Evolutionary conservation across 2,797 vertebrate genomes (phyloP).

Genomic region (Parambassis ranga): DNA sequence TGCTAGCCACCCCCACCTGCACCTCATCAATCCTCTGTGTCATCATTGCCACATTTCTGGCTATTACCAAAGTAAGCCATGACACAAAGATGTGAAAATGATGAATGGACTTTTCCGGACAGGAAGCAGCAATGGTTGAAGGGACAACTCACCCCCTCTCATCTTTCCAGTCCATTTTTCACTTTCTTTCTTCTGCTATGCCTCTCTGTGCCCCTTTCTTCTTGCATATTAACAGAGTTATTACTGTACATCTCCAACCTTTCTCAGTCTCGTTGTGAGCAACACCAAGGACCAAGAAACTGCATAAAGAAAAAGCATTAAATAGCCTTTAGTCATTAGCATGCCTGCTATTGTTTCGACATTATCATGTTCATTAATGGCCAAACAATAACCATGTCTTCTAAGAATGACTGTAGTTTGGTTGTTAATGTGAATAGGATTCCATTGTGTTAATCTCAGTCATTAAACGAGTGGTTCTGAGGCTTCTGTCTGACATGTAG

Average conservation of each 20-base stretch:
- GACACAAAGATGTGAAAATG: constrained; percentile 80
- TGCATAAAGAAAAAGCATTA: background rate
- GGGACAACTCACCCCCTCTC: constrained; percentile 74
- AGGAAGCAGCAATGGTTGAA: constrained; percentile 72
- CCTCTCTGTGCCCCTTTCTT: constrained; percentile 47
- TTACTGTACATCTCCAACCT: too few species aligned
- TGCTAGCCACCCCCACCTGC: constrained; percentile 68
- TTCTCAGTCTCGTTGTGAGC: background rate
- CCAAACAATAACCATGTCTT: constrained; percentile 57
- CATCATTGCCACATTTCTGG: constrained; percentile 77
- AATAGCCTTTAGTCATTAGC: too few species aligned
- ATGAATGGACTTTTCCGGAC: constrained; percentile 83
- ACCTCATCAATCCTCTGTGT: constrained; percentile 82
- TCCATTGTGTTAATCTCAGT: constrained; percentile 51
- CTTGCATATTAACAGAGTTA: constrained; percentile 40
- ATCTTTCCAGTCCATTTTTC: constrained; percentile 75
- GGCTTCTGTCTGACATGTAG: constrained; percentile 24
- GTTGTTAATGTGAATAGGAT: constrained; percentile 53
- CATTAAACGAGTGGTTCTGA: constrained; percentile 28
- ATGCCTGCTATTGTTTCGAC: too few species aligned
- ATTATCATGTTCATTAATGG: constrained; percentile 56
- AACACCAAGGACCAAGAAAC: background rate
- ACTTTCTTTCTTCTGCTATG: constrained; percentile 66
- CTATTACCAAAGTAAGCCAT: constrained; percentile 78
- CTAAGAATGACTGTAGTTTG: constrained; percentile 53